Evolutionary conservation across 2,113 vertebrate genomes (phyloP).

Genomic region (Calypte anna): DNA sequence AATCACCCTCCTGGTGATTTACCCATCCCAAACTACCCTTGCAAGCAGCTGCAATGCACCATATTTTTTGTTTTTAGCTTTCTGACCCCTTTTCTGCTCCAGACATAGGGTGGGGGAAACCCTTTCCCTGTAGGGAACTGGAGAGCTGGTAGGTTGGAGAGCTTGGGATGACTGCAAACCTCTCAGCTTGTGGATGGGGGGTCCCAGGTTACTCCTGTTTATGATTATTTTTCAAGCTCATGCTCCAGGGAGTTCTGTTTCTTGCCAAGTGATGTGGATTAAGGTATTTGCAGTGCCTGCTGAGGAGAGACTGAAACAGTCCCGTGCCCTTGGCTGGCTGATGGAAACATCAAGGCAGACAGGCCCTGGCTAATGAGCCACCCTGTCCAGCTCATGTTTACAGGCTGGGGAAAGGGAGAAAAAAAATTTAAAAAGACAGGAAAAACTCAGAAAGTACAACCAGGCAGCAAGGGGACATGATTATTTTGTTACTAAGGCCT

Average conservation of each 20-base stretch:
- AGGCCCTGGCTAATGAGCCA: constrained; percentile 1
- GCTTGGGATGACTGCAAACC: neutral
- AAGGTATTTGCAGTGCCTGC: neutral
- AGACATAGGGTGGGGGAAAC: neutral
- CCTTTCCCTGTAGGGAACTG: neutral
- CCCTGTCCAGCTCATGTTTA: neutral
- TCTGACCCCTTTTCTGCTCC: neutral
- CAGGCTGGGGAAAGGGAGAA: neutral
- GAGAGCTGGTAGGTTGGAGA: neutral
- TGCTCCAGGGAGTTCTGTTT: accelerated
- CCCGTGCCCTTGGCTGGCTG: neutral
- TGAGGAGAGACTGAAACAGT: neutral
- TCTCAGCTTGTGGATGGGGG: neutral
- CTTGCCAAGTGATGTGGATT: neutral
- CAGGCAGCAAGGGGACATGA: neutral
- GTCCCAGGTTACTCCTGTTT: neutral
- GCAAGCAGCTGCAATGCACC: neutral
- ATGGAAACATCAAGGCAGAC: constrained; percentile 9
- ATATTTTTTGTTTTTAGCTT: neutral
- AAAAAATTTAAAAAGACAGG: neutral
- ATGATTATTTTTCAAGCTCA: neutral
- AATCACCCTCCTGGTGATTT: neutral
- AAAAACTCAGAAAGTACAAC: neutral
- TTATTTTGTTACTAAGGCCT: neutral
- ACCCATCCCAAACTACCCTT: neutral